These are phyloP conservation scores for Escarpia spicata DNA, from an alignment of 2,888 invertebrate species.

Conservation along the genomic window DNA sequence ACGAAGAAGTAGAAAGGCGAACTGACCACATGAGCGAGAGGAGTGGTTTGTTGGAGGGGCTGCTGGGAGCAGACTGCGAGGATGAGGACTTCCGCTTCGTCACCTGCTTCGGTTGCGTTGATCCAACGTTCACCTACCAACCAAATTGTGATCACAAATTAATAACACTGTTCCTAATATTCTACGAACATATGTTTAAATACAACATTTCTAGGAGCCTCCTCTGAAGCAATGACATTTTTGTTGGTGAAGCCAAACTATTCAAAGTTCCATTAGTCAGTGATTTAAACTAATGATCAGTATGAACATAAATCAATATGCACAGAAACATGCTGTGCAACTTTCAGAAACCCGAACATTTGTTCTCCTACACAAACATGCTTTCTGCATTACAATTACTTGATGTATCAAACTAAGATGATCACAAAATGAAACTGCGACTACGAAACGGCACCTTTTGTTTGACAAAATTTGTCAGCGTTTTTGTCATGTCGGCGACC, in stretches of 20 bases:
- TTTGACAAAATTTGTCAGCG: slow-evolving; percentile 50
- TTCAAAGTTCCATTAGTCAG: too few species aligned
- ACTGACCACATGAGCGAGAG: slow-evolving; percentile 27
- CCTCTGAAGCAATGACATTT: background rate
- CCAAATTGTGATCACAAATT: background rate
- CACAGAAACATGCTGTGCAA: too few species aligned
- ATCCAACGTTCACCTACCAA: background rate
- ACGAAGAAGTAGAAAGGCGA: background rate
- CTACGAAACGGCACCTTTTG: background rate
- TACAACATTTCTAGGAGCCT: background rate
- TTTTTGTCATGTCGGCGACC: slow-evolving; percentile 81
- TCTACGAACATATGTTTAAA: background rate
- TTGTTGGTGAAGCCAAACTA: background rate
- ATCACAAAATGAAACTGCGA: background rate
- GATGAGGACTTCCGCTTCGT: slow-evolving; percentile 36
- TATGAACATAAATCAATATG: too few species aligned
- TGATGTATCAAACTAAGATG: background rate
- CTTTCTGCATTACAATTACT: too few species aligned
- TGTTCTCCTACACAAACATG: too few species aligned
- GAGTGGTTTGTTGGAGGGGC: slow-evolving; percentile 55
- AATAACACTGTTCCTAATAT: background rate
- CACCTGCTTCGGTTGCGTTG: slow-evolving; percentile 27
- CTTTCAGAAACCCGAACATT: too few species aligned
- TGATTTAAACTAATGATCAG: too few species aligned
- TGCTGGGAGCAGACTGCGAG: slow-evolving; percentile 57